These are phyloP conservation scores for Dreissena polymorpha DNA, from an alignment of 1,140 invertebrate genomes.

Conservation along the genomic window DNA sequence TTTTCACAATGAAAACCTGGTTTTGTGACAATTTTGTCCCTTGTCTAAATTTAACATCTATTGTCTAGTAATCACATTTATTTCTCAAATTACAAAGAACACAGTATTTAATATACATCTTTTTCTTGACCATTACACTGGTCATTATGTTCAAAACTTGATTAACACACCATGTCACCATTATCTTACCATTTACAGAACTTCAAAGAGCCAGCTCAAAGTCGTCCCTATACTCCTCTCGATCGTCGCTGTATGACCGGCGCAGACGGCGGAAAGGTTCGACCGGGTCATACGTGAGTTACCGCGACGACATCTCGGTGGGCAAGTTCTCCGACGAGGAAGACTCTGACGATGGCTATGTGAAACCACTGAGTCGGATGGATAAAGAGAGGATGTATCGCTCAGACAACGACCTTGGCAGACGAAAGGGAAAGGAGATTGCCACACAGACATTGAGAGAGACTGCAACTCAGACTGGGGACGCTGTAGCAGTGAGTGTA, in stretches of 20 bases:
- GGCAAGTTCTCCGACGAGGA: slow-evolving; percentile 54
- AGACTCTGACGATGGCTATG: slow-evolving; percentile 62
- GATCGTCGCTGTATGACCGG: slow-evolving; percentile 73
- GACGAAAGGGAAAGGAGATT: slow-evolving; percentile 52
- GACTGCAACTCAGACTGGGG: slow-evolving; percentile 70
- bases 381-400: slow-evolving; percentile 63
- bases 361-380: slow-evolving; percentile 56
- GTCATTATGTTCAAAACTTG: too few species aligned
- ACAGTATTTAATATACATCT: too few species aligned
- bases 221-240: slow-evolving; percentile 72
- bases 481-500: slow-evolving; percentile 54
- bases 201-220: slow-evolving; percentile 68
- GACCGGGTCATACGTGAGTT: slow-evolving; percentile 64
- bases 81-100: too few species aligned
- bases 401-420: slow-evolving; percentile 67
- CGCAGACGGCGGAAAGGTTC: slow-evolving; percentile 55
- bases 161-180: too few species aligned
- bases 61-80: too few species aligned
- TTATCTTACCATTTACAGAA: slow-evolving; percentile 59
- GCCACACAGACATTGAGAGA: slow-evolving; percentile 71
- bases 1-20: too few species aligned
- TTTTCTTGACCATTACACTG: too few species aligned
- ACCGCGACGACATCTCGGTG: slow-evolving; percentile 69
- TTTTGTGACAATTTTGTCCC: too few species aligned
- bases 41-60: too few species aligned